These are phyloP conservation scores for Thamnophis elegans DNA, from an alignment of 2,797 vertebrate species.

Conservation along the genomic window DNA sequence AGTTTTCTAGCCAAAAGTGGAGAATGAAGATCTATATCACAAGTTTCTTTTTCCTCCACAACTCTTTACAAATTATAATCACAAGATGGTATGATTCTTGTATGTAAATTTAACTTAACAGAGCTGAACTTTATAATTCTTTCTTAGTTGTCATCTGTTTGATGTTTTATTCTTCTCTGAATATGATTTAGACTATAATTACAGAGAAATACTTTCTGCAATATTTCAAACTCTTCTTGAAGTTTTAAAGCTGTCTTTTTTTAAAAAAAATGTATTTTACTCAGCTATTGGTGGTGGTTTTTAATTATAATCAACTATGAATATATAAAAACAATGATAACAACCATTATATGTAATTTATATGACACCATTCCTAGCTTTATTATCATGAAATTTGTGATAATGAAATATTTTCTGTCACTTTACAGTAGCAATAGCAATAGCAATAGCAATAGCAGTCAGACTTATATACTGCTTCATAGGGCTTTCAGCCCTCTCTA, in stretches of 20 bases:
- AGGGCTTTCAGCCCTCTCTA: no score
- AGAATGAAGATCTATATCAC: neutral
- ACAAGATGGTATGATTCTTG: neutral
- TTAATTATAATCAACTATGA: neutral
- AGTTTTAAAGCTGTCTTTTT: neutral
- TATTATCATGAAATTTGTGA: no score
- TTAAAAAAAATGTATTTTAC: neutral
- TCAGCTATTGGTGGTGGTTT: neutral
- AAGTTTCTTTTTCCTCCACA: neutral
- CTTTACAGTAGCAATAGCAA: no score
- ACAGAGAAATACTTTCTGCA: neutral
- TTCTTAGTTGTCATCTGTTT: neutral
- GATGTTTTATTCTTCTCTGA: neutral
- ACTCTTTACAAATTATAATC: neutral
- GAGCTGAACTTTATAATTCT: neutral
- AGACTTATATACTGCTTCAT: no score
- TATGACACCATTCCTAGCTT: no score
- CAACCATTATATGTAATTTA: neutral
- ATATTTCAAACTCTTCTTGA: neutral
- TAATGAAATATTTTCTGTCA: no score
- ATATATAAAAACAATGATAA: neutral
- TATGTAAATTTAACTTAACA: neutral
- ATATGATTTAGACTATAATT: neutral
- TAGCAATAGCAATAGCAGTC: no score
- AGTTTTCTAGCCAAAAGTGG: neutral